Percentiles rank a stretch among this genome's conserved stretches.
These are phyloP conservation scores for Sphyrna mokarran DNA, from an alignment of 2,113 vertebrate species.

Conservation along the genomic window DNA sequence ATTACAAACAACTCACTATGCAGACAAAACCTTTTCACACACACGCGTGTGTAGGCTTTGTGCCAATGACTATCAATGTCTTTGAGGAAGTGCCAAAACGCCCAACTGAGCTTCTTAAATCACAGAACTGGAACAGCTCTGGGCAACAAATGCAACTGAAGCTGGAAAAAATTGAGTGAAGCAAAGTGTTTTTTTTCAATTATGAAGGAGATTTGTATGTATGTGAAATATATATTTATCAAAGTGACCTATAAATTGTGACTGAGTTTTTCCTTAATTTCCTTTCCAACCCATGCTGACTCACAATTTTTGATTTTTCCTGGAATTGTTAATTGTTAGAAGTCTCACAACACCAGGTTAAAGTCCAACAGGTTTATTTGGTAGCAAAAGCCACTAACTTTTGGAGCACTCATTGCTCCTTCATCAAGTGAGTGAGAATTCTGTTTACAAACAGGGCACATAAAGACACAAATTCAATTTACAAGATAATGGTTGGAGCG, in stretches of 20 bases:
- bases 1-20: conserved; percentile 3
- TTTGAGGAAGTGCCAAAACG: background rate
- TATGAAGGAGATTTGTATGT: background rate
- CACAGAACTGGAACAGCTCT: background rate
- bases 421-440: too few relatives aligned
- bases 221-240: background rate
- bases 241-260: background rate
- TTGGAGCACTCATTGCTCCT: too few relatives aligned
- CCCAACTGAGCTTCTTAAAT: background rate
- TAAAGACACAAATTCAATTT: too few relatives aligned
- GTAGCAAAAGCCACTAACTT: too few relatives aligned
- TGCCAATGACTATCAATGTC: background rate
- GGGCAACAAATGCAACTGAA: background rate
- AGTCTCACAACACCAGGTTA: too few relatives aligned
- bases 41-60: background rate
- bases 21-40: background rate
- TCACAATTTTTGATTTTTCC: background rate
- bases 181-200: background rate
- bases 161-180: background rate
- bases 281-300: background rate
- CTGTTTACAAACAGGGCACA: too few relatives aligned
- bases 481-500: too few relatives aligned
- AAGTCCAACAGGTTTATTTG: too few relatives aligned
- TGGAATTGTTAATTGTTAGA: too few relatives aligned
- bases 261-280: background rate